These are phyloP conservation scores for Cossypha polioptera DNA, from an alignment of 2,797 vertebrate genomes.

Conservation along the genomic window DNA sequence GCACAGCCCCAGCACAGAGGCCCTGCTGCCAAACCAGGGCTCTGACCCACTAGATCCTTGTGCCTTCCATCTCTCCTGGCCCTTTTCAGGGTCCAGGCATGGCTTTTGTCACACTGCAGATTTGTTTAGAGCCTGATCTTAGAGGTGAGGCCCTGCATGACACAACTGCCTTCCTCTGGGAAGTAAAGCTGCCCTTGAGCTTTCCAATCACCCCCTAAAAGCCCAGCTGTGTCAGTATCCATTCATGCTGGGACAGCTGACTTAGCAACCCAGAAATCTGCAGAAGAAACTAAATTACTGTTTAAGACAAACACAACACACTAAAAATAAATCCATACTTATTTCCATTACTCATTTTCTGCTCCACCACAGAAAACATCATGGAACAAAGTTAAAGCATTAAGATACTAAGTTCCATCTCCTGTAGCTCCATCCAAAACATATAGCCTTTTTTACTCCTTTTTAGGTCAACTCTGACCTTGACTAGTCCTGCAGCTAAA, in stretches of 20 bases:
- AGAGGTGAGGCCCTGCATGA: background rate
- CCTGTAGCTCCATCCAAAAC: background rate
- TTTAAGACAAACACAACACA: background rate
- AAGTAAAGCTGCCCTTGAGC: background rate
- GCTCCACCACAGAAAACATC: background rate
- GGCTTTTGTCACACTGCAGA: rapidly evolving
- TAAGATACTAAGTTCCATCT: background rate
- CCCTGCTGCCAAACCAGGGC: background rate
- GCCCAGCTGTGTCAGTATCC: background rate
- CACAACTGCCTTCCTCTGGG: background rate
- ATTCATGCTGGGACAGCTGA: background rate
- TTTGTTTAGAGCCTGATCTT: background rate
- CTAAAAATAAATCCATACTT: background rate
- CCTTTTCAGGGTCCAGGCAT: background rate
- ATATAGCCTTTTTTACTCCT: conserved; percentile 7
- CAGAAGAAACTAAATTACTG: background rate
- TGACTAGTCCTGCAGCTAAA: conserved; percentile 10
- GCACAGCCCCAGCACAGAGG: background rate
- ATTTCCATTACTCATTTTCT: conserved; percentile 11
- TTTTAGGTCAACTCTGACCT: conserved; percentile 52
- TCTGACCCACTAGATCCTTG: background rate
- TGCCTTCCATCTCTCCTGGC: background rate
- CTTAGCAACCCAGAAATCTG: background rate
- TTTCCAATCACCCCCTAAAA: background rate
- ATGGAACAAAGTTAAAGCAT: background rate